These are phyloP conservation scores for Urocitellus parryii DNA, from an alignment of 2,113 vertebrate species.

Conservation along the genomic window DNA sequence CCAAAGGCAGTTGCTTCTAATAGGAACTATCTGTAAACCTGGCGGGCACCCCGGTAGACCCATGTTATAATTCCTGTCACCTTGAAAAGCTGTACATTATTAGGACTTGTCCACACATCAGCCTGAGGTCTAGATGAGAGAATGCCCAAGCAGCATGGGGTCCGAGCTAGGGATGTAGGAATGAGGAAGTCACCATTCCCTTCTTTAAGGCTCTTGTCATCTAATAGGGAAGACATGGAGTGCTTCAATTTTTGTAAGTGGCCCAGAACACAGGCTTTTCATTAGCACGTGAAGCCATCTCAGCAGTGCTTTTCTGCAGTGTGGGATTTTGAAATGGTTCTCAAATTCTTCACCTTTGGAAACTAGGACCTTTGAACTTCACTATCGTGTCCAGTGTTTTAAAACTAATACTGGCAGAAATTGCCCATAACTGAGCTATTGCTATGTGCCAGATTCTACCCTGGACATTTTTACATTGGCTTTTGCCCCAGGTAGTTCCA, in stretches of 20 bases:
- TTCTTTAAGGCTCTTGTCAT: background rate
- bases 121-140: background rate
- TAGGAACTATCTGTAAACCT: background rate
- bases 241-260: background rate
- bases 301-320: background rate
- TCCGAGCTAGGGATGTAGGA: background rate
- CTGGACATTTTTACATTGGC: background rate
- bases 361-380: background rate
- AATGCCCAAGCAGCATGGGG: background rate
- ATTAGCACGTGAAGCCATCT: background rate
- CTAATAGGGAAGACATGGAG: background rate
- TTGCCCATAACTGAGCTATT: background rate
- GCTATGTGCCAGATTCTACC: background rate
- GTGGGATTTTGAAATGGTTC: background rate
- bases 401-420: background rate
- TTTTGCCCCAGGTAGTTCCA: background rate
- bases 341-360: background rate
- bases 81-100: background rate
- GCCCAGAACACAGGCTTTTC: background rate
- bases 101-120: background rate
- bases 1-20: background rate
- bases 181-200: background rate
- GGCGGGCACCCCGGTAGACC: background rate
- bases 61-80: background rate
- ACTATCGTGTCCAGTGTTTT: background rate